Conservation (phyloP, 2,113 vertebrate genomes). For the Galeopterus variegatus region DNA sequence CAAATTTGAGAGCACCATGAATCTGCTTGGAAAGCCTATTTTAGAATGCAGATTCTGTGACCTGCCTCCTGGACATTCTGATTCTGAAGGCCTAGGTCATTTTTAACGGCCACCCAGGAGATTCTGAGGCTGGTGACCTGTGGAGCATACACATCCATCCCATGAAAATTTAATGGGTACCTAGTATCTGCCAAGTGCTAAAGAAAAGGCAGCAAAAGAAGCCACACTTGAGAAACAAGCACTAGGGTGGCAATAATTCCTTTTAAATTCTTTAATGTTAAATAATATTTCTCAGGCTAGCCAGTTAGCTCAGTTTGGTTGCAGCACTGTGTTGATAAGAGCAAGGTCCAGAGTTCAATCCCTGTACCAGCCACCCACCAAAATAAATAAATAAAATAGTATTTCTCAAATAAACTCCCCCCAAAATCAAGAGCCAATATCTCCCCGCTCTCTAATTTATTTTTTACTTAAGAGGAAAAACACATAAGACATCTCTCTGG, state of each 20-base stretch:
- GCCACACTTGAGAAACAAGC: background rate
- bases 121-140: background rate
- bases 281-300: background rate
- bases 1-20: background rate
- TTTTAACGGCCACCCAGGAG: background rate
- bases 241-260: background rate
- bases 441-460: background rate
- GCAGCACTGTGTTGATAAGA: too few relatives aligned
- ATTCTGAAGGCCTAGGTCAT: background rate
- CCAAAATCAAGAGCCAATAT: background rate
- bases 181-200: background rate
- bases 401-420: background rate
- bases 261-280: constrained; percentile 25
- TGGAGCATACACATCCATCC: background rate
- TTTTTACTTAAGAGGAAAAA: constrained; percentile 18
- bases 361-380: too few relatives aligned
- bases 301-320: too few relatives aligned
- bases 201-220: background rate
- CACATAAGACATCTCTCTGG: background rate
- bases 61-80: background rate
- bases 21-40: background rate
- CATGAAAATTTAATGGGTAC: background rate
- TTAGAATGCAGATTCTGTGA: background rate
- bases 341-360: too few relatives aligned
- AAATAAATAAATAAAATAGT: background rate